Percentiles rank a stretch among this genome's conserved stretches.
phyloP scores from a whole-genome alignment of 2,113 vertebrate species.

The Dromiciops gliroides region DNA sequence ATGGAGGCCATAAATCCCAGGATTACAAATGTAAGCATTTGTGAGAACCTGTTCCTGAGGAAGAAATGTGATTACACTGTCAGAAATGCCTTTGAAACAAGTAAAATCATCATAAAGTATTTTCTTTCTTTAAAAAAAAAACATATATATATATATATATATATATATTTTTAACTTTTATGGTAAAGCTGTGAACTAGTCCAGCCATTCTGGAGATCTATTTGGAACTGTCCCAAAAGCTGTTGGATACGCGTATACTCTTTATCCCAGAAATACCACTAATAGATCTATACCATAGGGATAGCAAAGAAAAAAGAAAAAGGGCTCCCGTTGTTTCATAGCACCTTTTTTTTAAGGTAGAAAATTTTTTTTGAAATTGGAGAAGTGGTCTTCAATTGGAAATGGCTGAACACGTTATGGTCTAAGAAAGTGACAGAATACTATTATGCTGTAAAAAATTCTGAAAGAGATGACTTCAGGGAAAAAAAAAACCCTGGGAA shows the following conservation, averaged over 20 bases:
- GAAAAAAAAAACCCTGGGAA: neutral
- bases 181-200: neutral
- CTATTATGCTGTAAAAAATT: neutral
- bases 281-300: neutral
- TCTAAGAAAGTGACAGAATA: neutral
- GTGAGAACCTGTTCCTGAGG: neutral
- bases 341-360: neutral
- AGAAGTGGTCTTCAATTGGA: neutral
- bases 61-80: neutral
- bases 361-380: neutral
- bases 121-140: neutral
- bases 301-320: neutral
- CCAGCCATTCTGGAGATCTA: neutral
- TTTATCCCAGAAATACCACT: neutral
- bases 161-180: too few relatives aligned
- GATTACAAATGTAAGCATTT: neutral
- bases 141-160: too few relatives aligned
- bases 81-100: neutral
- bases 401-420: neutral
- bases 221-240: neutral
- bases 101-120: neutral
- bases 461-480: neutral
- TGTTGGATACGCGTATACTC: neutral
- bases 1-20: neutral
- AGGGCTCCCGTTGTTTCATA: neutral